Percentiles rank a stretch among this genome's conserved stretches.
Evolutionary conservation across 2,113 vertebrate genomes (phyloP).

Genomic region (Larimichthys crocea): DNA sequence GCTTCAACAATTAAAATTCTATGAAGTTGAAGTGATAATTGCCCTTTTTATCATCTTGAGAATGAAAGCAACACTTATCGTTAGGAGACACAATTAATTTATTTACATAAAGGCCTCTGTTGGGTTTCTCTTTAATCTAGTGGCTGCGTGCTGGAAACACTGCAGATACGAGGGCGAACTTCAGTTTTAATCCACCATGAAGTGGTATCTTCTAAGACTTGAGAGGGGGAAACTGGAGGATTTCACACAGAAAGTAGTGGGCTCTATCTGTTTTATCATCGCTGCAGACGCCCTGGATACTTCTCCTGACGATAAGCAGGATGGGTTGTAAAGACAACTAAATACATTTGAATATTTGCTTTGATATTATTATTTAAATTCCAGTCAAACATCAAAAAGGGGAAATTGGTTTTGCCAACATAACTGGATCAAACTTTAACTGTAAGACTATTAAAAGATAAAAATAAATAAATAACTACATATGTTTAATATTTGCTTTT

Average conservation of each 20-base stretch:
- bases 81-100: conserved; percentile 36
- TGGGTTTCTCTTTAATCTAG: conserved; percentile 54
- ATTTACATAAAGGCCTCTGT: conserved; percentile 47
- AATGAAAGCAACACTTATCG: conserved; percentile 49
- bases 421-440: conserved; percentile 33
- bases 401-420: conserved; percentile 5
- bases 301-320: conserved; percentile 49
- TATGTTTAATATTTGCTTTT: not conserved
- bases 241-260: conserved; percentile 60
- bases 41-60: conserved; percentile 28
- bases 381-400: conserved; percentile 27
- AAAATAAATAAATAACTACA: not conserved
- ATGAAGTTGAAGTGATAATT: conserved; percentile 38
- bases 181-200: conserved; percentile 70
- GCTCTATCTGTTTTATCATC: conserved; percentile 69
- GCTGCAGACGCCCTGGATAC: conserved; percentile 30
- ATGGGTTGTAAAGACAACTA: conserved; percentile 43
- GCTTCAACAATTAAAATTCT: conserved; percentile 5
- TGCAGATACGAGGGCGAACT: conserved; percentile 44
- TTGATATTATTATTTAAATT: conserved; percentile 56
- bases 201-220: conserved; percentile 63
- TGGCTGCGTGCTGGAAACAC: conserved; percentile 40
- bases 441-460: not conserved
- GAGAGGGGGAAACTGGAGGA: conserved; percentile 44
- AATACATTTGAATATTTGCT: conserved; percentile 66